Percentiles rank a stretch among this genome's conserved stretches.
These are phyloP conservation scores for Hoplias malabaricus DNA, from an alignment of 2,113 vertebrate species.

Conservation along the genomic window DNA sequence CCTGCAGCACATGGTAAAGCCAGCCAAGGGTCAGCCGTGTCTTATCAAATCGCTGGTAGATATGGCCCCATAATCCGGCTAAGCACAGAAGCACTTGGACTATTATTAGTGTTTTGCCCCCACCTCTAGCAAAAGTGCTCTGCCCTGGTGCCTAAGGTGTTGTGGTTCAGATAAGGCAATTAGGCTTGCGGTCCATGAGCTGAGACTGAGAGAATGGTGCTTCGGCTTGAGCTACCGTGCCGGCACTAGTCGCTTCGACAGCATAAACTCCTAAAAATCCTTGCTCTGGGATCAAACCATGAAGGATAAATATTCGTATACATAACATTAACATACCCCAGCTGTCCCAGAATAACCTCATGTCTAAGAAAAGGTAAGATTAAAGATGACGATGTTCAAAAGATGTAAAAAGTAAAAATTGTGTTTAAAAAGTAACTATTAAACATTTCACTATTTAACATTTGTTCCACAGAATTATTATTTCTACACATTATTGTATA, in stretches of 20 bases:
- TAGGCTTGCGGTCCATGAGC: conserved; percentile 40
- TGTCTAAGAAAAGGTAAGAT: too few relatives aligned
- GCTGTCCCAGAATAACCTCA: too few relatives aligned
- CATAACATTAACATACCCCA: too few relatives aligned
- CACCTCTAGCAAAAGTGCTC: neutral
- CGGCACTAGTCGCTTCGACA: neutral
- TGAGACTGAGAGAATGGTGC: conserved; percentile 33
- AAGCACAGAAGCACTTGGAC: conserved; percentile 72
- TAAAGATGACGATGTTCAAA: too few relatives aligned
- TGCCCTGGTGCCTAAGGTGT: conserved; percentile 12
- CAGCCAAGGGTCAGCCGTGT: conserved; percentile 74
- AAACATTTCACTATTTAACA: too few relatives aligned
- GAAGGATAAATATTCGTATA: too few relatives aligned
- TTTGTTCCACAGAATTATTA: too few relatives aligned
- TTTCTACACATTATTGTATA: too few relatives aligned
- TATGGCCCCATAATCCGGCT: conserved; percentile 78
- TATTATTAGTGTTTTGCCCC: conserved; percentile 66
- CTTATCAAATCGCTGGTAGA: conserved; percentile 72
- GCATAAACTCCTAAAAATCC: too few relatives aligned
- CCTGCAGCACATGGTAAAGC: conserved; percentile 67
- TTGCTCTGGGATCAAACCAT: too few relatives aligned
- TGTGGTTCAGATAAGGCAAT: conserved; percentile 51
- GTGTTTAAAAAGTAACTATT: too few relatives aligned
- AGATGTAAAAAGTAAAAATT: too few relatives aligned
- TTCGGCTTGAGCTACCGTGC: neutral